Conservation (phyloP, 2,888 invertebrate species). For the Lysandra coridon region DNA sequence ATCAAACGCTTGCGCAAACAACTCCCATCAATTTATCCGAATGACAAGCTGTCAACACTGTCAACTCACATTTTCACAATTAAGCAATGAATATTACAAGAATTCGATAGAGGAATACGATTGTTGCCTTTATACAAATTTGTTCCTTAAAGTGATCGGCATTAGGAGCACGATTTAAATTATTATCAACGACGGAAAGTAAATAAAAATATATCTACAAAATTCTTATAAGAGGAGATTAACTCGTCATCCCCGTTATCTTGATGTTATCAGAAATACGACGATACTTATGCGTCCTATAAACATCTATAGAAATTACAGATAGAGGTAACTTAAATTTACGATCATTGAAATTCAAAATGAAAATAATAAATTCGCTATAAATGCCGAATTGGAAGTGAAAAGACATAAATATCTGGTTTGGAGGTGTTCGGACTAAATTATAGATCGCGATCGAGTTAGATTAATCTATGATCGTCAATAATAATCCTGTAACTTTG, state of each 20-base stretch:
- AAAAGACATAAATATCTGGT: constrained; percentile 10
- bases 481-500: constrained; percentile 5
- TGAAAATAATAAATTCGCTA: constrained; percentile 26
- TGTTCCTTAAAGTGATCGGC: constrained; percentile 48
- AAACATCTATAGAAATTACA: constrained; percentile 21
- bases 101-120: constrained; percentile 59
- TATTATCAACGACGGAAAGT: constrained; percentile 49
- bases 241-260: constrained; percentile 77
- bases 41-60: constrained; percentile 74
- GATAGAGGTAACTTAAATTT: constrained; percentile 13
- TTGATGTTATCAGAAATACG: constrained; percentile 64
- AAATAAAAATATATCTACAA: constrained; percentile 59
- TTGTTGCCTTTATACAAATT: constrained; percentile 46
- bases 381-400: constrained; percentile 18
- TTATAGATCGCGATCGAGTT: background rate
- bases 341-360: constrained; percentile 24
- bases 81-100: constrained; percentile 72
- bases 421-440: constrained; percentile 18
- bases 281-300: constrained; percentile 44
- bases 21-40: constrained; percentile 74
- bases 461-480: background rate
- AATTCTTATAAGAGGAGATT: constrained; percentile 76
- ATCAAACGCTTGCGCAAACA: constrained; percentile 78
- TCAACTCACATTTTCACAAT: constrained; percentile 77
- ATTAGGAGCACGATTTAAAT: constrained; percentile 40